These are phyloP conservation scores for Deroplatys truncata DNA, from an alignment of 2,888 invertebrate species.

Conservation along the genomic window DNA sequence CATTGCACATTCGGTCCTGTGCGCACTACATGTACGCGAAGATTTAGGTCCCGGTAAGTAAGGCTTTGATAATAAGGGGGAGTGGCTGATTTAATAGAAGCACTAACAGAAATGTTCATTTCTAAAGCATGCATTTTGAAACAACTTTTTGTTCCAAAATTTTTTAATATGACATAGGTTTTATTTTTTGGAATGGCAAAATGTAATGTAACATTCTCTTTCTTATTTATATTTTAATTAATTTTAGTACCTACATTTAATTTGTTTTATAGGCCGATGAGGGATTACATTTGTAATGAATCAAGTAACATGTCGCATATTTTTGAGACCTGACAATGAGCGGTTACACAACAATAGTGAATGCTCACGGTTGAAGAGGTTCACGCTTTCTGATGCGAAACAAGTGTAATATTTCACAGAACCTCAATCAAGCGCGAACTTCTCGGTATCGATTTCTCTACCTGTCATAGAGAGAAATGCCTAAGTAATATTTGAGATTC, in stretches of 20 bases:
- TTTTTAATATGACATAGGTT: background rate
- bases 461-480: background rate
- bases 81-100: background rate
- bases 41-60: slow-evolving; percentile 85
- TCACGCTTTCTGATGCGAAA: background rate
- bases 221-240: background rate
- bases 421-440: background rate
- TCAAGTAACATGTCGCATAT: background rate
- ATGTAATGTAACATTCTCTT: background rate
- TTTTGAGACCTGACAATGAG: background rate
- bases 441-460: background rate
- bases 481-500: background rate
- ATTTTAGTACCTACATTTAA: background rate
- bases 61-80: background rate
- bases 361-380: background rate
- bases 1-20: slow-evolving; percentile 92
- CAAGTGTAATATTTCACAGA: background rate
- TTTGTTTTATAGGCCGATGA: background rate
- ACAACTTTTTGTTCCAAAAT: background rate
- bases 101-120: background rate
- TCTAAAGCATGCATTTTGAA: background rate
- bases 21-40: slow-evolving; percentile 91
- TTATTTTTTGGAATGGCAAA: background rate
- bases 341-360: background rate
- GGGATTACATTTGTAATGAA: background rate